Percentiles rank a stretch among this genome's conserved stretches.
Evolutionary conservation across 2,888 invertebrate species (phyloP).

Genomic region (Dicycla oo): DNA sequence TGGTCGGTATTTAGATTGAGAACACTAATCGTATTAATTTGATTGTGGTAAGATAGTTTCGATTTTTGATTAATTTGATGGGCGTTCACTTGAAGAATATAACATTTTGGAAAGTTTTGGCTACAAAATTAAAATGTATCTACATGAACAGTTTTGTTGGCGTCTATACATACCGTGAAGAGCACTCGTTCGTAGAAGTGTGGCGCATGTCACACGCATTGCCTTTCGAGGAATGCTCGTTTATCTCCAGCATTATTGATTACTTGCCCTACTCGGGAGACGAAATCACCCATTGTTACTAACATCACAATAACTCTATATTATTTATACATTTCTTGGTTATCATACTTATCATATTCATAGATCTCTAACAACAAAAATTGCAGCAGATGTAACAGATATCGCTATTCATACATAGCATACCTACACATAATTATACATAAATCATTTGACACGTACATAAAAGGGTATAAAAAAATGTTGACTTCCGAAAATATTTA

Average conservation of each 20-base stretch:
- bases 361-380: constrained; percentile 9
- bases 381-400: constrained; percentile 37
- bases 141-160: constrained; percentile 48
- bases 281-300: constrained; percentile 72
- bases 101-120: not conserved
- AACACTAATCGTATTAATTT: not conserved
- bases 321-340: constrained; percentile 30
- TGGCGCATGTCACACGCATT: constrained; percentile 83
- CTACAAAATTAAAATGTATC: not conserved
- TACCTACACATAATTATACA: not conserved
- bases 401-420: constrained; percentile 5
- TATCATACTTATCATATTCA: constrained; percentile 30
- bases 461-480: constrained; percentile 12
- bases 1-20: not conserved
- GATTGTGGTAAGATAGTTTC: too few relatives aligned
- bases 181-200: constrained; percentile 77
- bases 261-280: constrained; percentile 67
- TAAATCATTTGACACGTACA: constrained; percentile 41
- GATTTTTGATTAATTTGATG: not conserved
- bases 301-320: constrained; percentile 49
- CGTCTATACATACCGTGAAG: constrained; percentile 72
- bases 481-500: not conserved
- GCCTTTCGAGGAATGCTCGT: constrained; percentile 79
- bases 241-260: constrained; percentile 80
- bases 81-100: not conserved